These are phyloP conservation scores for Alcedo atthis DNA, from an alignment of 2,797 vertebrate species.

Conservation along the genomic window DNA sequence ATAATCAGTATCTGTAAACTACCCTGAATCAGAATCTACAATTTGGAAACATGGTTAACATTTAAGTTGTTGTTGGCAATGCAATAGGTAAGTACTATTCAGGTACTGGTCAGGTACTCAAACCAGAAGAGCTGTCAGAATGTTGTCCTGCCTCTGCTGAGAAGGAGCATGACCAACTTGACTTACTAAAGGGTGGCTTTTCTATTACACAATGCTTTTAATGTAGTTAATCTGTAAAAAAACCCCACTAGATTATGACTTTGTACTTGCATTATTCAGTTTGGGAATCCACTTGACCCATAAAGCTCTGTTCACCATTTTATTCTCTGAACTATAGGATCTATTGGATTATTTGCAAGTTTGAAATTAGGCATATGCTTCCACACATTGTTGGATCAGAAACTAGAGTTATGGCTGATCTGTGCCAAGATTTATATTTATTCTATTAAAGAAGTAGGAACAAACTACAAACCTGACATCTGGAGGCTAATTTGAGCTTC, in stretches of 20 bases:
- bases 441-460: neutral
- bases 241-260: neutral
- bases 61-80: neutral
- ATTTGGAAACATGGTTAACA: neutral
- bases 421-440: neutral
- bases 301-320: neutral
- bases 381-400: neutral
- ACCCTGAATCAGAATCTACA: neutral
- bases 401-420: neutral
- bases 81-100: neutral
- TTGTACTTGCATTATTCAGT: neutral
- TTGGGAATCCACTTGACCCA: slow-evolving; percentile 1
- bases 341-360: neutral
- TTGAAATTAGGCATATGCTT: slow-evolving; percentile 26
- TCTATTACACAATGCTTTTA: neutral
- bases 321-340: neutral
- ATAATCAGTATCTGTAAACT: neutral
- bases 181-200: no score
- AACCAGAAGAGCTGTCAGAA: neutral
- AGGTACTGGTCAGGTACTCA: neutral
- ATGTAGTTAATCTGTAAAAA: neutral
- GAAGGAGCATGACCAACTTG: neutral
- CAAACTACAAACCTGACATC: slow-evolving; percentile 9
- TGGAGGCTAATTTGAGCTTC: neutral
- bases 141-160: neutral